Evolutionary conservation across 2,797 vertebrate species (phyloP).

Genomic region (Molossus alvarezi): DNA sequence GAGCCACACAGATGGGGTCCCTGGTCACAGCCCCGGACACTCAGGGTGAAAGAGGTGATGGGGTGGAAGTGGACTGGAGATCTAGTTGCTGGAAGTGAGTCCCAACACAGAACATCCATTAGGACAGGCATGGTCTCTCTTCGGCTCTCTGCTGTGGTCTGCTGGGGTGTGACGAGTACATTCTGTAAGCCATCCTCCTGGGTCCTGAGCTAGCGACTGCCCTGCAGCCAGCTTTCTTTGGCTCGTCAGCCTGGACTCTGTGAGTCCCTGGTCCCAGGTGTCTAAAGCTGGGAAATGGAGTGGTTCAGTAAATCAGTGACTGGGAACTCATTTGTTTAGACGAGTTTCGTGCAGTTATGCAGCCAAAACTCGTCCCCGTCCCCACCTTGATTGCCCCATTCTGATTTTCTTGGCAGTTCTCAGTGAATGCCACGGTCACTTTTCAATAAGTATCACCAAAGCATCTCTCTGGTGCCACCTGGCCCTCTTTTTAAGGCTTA

Average conservation of each 20-base stretch:
- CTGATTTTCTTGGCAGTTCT: constrained; percentile 48
- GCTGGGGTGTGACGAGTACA: not conserved
- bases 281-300: not conserved
- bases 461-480: not conserved
- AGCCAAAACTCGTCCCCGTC: rapidly evolving
- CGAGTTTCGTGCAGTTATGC: not conserved
- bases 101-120: not conserved
- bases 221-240: not conserved
- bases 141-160: not conserved
- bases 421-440: not conserved
- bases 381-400: not conserved
- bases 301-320: not conserved
- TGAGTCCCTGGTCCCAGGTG: rapidly evolving
- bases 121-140: not conserved
- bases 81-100: not conserved
- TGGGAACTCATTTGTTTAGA: not conserved
- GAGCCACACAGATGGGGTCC: not conserved
- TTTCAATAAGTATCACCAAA: not conserved
- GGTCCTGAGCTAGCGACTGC: not conserved
- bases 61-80: not conserved
- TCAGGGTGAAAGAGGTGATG: not conserved
- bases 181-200: not conserved
- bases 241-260: not conserved
- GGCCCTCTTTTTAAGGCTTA: not conserved
- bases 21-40: not conserved